Conservation (phyloP, 2,888 invertebrate species). For the Hymenopus coronatus region DNA sequence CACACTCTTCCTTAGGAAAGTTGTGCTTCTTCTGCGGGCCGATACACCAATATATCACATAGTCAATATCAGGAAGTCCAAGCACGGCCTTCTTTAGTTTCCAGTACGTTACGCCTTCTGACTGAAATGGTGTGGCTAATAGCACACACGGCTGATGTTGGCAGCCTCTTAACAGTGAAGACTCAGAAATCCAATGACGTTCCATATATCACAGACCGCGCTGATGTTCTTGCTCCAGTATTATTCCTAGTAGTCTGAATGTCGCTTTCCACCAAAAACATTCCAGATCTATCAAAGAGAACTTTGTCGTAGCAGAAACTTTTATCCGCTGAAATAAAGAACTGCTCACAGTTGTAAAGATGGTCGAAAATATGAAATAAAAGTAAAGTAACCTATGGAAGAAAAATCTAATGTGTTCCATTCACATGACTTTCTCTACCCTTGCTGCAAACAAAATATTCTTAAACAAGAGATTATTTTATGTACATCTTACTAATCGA, state of each 20-base stretch:
- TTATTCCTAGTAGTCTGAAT: not conserved
- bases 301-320: no score
- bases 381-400: no score
- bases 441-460: no score
- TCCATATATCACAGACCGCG: not conserved
- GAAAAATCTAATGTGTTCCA: no score
- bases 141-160: not conserved
- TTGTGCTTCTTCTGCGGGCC: not conserved
- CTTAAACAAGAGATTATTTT: no score
- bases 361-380: no score
- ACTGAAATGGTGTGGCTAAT: not conserved
- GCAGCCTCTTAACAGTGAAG: not conserved
- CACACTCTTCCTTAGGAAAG: not conserved
- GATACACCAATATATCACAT: not conserved
- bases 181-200: not conserved
- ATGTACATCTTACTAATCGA: no score
- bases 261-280: no score
- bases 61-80: not conserved
- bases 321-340: no score
- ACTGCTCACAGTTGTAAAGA: no score
- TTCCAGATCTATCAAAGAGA: no score
- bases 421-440: no score
- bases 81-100: not conserved
- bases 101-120: not conserved
- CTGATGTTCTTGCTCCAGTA: not conserved